Conservation (phyloP, 1,140 invertebrate species). For the Idris sp. region DNA sequence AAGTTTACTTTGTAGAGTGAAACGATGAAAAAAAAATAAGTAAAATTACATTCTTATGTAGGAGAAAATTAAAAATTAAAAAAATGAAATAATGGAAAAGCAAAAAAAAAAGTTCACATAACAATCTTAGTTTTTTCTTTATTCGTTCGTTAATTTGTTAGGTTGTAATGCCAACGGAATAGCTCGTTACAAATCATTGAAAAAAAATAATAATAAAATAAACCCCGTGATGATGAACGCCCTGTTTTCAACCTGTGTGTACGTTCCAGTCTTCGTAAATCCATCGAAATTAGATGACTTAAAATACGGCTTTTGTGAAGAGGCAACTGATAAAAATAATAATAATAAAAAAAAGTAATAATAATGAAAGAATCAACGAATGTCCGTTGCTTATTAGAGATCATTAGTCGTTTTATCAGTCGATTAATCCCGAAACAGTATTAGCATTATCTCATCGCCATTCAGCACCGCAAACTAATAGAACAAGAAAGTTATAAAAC, state of each 20-base stretch:
- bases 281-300: too few species aligned
- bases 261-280: conserved; percentile 41
- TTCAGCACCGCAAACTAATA: too few species aligned
- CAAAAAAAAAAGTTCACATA: conserved; percentile 64
- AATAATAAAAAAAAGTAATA: too few species aligned
- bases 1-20: conserved; percentile 45
- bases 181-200: conserved; percentile 73
- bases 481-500: too few species aligned
- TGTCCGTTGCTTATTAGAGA: conserved; percentile 31
- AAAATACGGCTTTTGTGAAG: too few species aligned
- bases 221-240: conserved; percentile 71
- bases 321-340: too few species aligned
- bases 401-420: conserved; percentile 17
- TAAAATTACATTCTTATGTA: conserved; percentile 72
- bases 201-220: conserved; percentile 16
- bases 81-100: conserved; percentile 67
- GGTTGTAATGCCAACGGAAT: conserved; percentile 71
- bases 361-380: too few species aligned
- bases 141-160: conserved; percentile 64
- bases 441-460: conserved; percentile 19
- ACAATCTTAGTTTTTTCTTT: conserved; percentile 70
- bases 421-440: conserved; percentile 27
- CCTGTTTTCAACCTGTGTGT: conserved; percentile 66
- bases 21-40: conserved; percentile 42
- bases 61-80: conserved; percentile 67